Base-by-base conservation (phyloP, 2,797 vertebrate species). In the Mormyrops attenuatus region DNA sequence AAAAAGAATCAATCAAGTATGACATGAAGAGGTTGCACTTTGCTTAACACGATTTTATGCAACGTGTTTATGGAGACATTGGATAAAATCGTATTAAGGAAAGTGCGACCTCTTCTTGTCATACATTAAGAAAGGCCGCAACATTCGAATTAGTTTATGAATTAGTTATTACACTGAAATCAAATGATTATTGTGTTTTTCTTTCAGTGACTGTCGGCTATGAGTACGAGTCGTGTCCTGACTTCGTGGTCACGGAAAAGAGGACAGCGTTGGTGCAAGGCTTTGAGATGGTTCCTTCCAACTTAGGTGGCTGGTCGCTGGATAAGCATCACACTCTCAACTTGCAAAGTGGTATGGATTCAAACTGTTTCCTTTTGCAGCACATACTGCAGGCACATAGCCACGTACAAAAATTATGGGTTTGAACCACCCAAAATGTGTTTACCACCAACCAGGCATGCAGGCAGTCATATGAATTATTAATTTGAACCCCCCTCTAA, bases 241-340 rank as follows among this genome's bases (percentile, higher is more conserved):
- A 97, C 92, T 94, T 97, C 91, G 94, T 97, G 90, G 94, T 97
- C 93, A 97, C 91, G 97, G 97, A 97, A 93, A 96, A 96, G 94
- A 96, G 96, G 92, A 96, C 96, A 85, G 96, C 96, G 63, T 93
- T 95, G 91, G 93, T 97, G 90, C 97, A 97, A 94, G 97, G 97
- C 57, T 97, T 97, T 92, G 97, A 97, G 93, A 95, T 97, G 95
- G 96, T 97, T 93, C 96, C 96, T 91, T 97, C 97, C 89, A 97
- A 97, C 91, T 94, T 98, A 89, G 97, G 97, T 22, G 96, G 97
- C 91, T 98, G 97, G 97, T 96, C 97, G 26, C 95, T 98, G 91
- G 96, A 97, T 94, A 97, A 97, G 63, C 97, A 98, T 93, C 97
- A 98, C 52, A 95, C 97, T 93, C 94, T 97, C 93, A 97, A 98